A percentile compares a stretch with the other conserved stretches of the same genome.
These are phyloP conservation scores for Crocuta crocuta DNA, from an alignment of 2,113 vertebrate genomes.

Conservation along the genomic window DNA sequence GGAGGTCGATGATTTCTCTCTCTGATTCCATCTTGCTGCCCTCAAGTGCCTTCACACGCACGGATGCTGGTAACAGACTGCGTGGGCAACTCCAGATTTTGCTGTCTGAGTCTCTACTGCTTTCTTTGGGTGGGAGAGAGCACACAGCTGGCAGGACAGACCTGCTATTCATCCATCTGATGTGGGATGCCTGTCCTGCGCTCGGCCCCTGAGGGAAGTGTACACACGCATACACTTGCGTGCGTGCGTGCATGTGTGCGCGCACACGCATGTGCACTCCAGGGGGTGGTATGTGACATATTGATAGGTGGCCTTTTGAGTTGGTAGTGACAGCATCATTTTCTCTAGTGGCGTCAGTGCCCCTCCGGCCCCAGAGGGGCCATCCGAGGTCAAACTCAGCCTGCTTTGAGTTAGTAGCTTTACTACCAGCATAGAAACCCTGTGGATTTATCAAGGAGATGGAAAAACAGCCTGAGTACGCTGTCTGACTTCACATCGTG, in stretches of 20 bases:
- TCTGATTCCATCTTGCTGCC: conserved; percentile 81
- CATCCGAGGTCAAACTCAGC: conserved; percentile 1
- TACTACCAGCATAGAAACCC: neutral
- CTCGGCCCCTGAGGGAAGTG: conserved; percentile 56
- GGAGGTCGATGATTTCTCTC: conserved; percentile 79
- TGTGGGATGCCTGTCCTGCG: conserved; percentile 74
- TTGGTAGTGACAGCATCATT: conserved; percentile 37
- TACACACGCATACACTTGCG: neutral
- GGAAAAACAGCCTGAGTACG: neutral
- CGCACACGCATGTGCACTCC: neutral
- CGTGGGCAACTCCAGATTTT: conserved; percentile 26
- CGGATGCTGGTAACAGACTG: neutral
- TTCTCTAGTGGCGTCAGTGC: neutral
- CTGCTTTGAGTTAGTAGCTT: neutral
- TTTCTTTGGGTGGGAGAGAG: conserved; percentile 70
- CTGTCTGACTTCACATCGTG: neutral
- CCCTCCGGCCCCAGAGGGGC: conserved; percentile 63
- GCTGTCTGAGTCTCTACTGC: neutral
- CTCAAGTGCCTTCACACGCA: neutral
- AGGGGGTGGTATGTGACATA: neutral
- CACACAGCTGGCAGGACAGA: conserved; percentile 84
- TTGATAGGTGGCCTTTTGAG: conserved; percentile 70
- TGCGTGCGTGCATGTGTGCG: neutral
- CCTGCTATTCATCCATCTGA: conserved; percentile 85
- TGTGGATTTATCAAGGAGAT: conserved; percentile 24